Percentiles rank a stretch among this genome's conserved stretches.
Evolutionary conservation across 2,888 invertebrate species (phyloP).

Genomic region (Drosophila nr. fundita): DNA sequence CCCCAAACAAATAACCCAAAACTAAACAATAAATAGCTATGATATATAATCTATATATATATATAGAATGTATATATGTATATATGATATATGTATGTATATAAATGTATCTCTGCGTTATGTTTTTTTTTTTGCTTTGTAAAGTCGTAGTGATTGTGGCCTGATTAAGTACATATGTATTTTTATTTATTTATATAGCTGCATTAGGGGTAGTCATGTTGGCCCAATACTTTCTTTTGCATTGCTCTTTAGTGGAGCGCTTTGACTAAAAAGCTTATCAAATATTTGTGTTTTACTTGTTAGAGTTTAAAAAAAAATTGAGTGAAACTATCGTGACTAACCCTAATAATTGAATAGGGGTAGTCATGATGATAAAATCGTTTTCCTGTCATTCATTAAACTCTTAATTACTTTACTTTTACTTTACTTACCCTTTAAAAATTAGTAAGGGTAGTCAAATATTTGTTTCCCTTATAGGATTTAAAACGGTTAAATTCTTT

Average conservation of each 20-base stretch:
- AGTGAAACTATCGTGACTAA: neutral
- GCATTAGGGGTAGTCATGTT: conserved; percentile 42
- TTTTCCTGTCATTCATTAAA: conserved; percentile 1
- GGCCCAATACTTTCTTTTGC: neutral
- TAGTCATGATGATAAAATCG: conserved; percentile 7
- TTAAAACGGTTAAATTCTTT: conserved; percentile 6
- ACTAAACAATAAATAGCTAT: conserved; percentile 76
- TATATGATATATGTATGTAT: conserved; percentile 57
- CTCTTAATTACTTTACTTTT: neutral
- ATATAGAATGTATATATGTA: conserved; percentile 36
- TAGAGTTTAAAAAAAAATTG: neutral
- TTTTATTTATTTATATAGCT: conserved; percentile 44
- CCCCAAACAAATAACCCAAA: conserved; percentile 59
- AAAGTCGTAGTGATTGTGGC: conserved; percentile 76
- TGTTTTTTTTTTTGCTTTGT: conserved; percentile 31
- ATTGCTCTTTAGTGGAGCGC: neutral
- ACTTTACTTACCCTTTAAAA: conserved; percentile 1
- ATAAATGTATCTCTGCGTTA: conserved; percentile 56
- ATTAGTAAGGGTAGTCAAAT: conserved; percentile 20
- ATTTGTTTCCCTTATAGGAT: neutral
- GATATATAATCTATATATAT: conserved; percentile 28
- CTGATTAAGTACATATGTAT: conserved; percentile 67
- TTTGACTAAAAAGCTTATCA: conserved; percentile 5
- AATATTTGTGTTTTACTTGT: neutral
- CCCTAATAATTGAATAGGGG: neutral